Base-by-base conservation (phyloP, 37 sponge, comb jelly and placozoan species). In the Dysidea cf. avara region DNA sequence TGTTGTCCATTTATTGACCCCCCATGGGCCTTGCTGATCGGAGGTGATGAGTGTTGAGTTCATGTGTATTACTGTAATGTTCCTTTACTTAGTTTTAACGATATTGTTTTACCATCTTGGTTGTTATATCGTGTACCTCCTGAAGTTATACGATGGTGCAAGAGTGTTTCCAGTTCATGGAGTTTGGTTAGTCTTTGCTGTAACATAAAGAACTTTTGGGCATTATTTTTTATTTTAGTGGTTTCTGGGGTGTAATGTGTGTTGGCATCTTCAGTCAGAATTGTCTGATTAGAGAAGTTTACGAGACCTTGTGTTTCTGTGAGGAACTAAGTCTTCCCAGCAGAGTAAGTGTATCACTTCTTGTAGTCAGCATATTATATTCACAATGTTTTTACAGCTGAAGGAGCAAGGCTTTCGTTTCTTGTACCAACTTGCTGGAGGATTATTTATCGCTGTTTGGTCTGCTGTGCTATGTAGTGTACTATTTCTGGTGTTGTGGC, bases 91-190 rank as follows among this genome's bases (percentile, higher is more conserved):
- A 84, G 86, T 71, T 2, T 32, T 84, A 51, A 66, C 90, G 1
- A 71, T 84, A 47, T 39, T 69, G 3, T 66, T 90, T 37, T 91
- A 91, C 57, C 92, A 91, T 64, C 18, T 60, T 38, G 92, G 92
- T n/a, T 86, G 87, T 49, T 73, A 33, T 35, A 68, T 86, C 12
- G 87, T 72, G 35, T 91, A 68, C 40, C 9, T 47, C 26, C 43
- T 81, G 14, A 38, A 61, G 4, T 56, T 91, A 3, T 79, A 86
- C n/a, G 92, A 92, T 68, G 87, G 87, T 53, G 92, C 92, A 20
- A 82, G 92, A 39, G 87, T 87, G 16, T 92, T 92, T 59, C 92
- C 92, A 26, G 87, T 92, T 7, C 92, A 92, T 69, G 92, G 69
- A 35, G 77, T 91, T 57, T 86, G 86, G 88, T 87, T 26, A 65